Conservation (phyloP, 1,140 invertebrate genomes). For the Bombus superbus region DNA sequence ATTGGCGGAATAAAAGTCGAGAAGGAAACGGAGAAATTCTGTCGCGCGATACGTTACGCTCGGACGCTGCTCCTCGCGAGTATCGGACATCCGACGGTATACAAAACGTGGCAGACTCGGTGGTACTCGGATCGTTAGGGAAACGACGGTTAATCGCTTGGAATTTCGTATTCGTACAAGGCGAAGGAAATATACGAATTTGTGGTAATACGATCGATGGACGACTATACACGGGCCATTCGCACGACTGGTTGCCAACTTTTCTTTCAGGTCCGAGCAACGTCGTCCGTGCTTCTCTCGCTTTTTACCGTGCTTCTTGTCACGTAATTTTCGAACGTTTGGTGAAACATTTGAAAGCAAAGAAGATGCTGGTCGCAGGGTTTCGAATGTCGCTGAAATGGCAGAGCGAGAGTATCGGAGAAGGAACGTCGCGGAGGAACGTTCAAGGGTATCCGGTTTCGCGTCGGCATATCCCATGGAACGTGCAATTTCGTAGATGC, state of each 20-base stretch:
- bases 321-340: no score
- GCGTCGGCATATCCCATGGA: neutral
- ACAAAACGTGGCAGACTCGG: neutral
- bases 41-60: neutral
- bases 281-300: no score
- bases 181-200: no score
- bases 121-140: neutral
- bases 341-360: neutral
- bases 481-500: constrained; percentile 16
- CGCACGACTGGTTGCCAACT: no score
- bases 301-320: no score
- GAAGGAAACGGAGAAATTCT: neutral
- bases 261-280: no score
- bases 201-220: no score
- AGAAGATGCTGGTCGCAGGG: neutral
- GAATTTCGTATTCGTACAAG: neutral
- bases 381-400: neutral
- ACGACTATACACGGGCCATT: no score
- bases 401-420: neutral
- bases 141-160: neutral
- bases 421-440: neutral
- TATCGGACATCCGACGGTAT: neutral
- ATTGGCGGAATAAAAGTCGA: neutral
- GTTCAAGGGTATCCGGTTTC: neutral
- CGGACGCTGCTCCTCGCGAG: neutral